phyloP scores from a whole-genome alignment of 2,797 vertebrate species.

The Hybognathus amarus region DNA sequence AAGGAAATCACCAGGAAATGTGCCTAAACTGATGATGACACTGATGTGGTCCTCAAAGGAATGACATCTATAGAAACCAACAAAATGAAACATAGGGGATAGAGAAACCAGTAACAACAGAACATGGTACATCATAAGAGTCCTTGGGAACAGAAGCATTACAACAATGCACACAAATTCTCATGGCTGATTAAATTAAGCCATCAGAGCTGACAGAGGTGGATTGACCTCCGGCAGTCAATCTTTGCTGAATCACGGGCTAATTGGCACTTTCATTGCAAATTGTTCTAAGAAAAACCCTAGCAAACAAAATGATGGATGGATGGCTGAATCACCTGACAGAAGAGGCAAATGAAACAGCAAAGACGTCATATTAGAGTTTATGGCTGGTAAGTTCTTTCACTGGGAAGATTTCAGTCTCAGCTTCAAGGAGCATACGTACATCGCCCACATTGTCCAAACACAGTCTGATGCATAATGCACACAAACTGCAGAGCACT shows the following conservation, averaged over 20 bases:
- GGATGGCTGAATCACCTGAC: slow-evolving; percentile 66
- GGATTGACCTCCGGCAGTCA: slow-evolving; percentile 58
- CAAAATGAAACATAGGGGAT: not conserved
- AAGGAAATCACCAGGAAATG: not conserved
- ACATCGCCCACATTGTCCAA: slow-evolving; percentile 15
- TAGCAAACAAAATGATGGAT: slow-evolving; percentile 64
- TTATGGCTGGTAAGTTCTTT: not conserved
- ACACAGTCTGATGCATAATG: slow-evolving; percentile 12
- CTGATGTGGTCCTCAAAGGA: not conserved
- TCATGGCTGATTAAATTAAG: slow-evolving; percentile 58
- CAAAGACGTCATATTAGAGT: slow-evolving; percentile 54
- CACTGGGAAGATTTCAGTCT: slow-evolving; percentile 5
- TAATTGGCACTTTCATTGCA: slow-evolving; percentile 61
- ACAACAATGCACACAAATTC: slow-evolving; percentile 12
- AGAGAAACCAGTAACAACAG: not conserved
- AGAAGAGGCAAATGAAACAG: slow-evolving; percentile 70
- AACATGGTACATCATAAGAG: not conserved
- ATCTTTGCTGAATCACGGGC: slow-evolving; percentile 57
- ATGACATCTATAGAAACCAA: not conserved
- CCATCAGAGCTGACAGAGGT: slow-evolving; percentile 57
- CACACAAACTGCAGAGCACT: slow-evolving; percentile 1
- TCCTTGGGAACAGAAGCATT: not conserved
- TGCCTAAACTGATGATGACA: not conserved
- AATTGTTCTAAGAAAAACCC: slow-evolving; percentile 59
- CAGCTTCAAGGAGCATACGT: not conserved